A percentile compares a stretch with the other conserved stretches of the same genome.
Conservation (phyloP, 2,888 invertebrate genomes). For the Aradus depressus region DNA sequence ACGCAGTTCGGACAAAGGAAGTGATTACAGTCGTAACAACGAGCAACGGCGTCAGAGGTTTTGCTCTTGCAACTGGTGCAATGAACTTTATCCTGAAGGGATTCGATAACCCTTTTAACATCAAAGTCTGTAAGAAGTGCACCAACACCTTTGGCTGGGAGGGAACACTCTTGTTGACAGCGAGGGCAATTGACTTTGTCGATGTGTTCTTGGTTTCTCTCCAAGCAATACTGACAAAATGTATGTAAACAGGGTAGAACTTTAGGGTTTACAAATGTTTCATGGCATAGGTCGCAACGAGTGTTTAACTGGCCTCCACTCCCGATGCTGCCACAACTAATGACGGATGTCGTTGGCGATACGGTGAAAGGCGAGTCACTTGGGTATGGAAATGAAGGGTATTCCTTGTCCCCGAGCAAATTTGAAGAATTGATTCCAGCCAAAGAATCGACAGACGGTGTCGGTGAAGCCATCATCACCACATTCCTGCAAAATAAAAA, state of each 20-base stretch:
- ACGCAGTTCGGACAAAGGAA: slow-evolving; percentile 94
- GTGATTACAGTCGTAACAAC: slow-evolving; percentile 93
- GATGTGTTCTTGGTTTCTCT: slow-evolving; percentile 54
- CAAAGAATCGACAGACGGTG: slow-evolving; percentile 86
- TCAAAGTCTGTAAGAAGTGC: slow-evolving; percentile 57
- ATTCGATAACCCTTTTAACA: slow-evolving; percentile 40
- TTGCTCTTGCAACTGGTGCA: slow-evolving; percentile 80
- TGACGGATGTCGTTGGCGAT: slow-evolving; percentile 60
- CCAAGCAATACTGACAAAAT: slow-evolving; percentile 71
- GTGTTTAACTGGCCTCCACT: slow-evolving; percentile 34
- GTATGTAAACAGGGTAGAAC: slow-evolving; percentile 72
- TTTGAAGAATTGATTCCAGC: slow-evolving; percentile 84
- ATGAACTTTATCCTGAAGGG: slow-evolving; percentile 34
- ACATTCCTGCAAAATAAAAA: slow-evolving; percentile 61
- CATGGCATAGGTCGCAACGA: slow-evolving; percentile 49
- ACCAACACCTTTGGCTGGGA: slow-evolving; percentile 47
- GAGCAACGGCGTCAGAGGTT: slow-evolving; percentile 86
- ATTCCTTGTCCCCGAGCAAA: slow-evolving; percentile 71
- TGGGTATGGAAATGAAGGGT: slow-evolving; percentile 48
- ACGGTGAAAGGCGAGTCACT: slow-evolving; percentile 64
- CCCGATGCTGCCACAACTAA: slow-evolving; percentile 35
- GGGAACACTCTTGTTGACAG: slow-evolving; percentile 45
- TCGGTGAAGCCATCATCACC: slow-evolving; percentile 87
- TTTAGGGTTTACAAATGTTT: slow-evolving; percentile 61
- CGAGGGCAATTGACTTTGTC: slow-evolving; percentile 66